Conservation (phyloP, 2,888 invertebrate genomes). For the Thumatha senex region DNA sequence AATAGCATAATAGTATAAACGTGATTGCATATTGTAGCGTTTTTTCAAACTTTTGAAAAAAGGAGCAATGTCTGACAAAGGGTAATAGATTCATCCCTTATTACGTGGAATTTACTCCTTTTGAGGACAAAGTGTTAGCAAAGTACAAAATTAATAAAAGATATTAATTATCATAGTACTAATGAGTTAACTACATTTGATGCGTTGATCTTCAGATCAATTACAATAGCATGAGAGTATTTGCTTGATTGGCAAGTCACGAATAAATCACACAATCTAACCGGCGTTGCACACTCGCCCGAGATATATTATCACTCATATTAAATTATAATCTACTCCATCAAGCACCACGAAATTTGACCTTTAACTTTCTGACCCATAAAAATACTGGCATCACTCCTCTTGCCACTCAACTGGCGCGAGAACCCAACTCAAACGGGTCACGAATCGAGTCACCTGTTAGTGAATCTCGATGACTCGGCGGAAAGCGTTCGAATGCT, state of each 20-base stretch:
- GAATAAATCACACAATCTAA: background rate
- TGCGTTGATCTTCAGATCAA: no score
- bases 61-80: no score
- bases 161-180: no score
- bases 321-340: background rate
- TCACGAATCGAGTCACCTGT: slow-evolving; percentile 50
- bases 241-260: background rate
- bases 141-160: no score
- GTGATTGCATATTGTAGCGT: no score
- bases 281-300: background rate
- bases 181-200: no score
- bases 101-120: no score
- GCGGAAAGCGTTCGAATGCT: slow-evolving; percentile 48
- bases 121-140: no score
- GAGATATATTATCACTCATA: background rate
- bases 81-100: no score
- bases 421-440: slow-evolving; percentile 34
- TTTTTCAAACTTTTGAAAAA: no score
- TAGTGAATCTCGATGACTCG: slow-evolving; percentile 51
- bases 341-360: background rate
- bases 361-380: background rate
- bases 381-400: slow-evolving; percentile 4
- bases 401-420: slow-evolving; percentile 35
- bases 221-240: background rate
- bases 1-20: no score